Evolutionary conservation across 1,140 invertebrate species (phyloP).

Genomic region (silkworm (Bombyx mori)): DNA sequence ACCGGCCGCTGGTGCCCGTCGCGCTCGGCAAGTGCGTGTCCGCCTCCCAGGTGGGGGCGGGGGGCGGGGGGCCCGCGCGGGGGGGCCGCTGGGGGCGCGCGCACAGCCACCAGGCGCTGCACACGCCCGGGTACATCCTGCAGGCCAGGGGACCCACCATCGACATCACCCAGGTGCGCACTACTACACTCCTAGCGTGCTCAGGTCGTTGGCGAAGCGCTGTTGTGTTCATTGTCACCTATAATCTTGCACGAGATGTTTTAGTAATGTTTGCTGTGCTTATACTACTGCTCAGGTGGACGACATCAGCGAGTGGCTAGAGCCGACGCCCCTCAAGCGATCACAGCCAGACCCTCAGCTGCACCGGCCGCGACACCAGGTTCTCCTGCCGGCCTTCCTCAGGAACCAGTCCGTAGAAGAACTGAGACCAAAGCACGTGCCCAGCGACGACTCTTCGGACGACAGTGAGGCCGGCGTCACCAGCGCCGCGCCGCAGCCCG

Average conservation of each 20-base stretch:
- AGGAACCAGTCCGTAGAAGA: slow-evolving; percentile 64
- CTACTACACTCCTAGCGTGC: neutral
- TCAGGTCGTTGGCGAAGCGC: neutral
- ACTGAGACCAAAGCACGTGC: slow-evolving; percentile 43
- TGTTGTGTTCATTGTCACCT: neutral
- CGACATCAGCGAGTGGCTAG: slow-evolving; percentile 62
- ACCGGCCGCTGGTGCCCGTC: slow-evolving; percentile 7
- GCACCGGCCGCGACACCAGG: slow-evolving; percentile 15
- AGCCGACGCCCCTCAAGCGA: slow-evolving; percentile 46
- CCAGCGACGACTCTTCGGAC: slow-evolving; percentile 18
- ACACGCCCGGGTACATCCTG: slow-evolving; percentile 59
- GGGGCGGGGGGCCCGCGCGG: slow-evolving; percentile 27
- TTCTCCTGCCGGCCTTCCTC: slow-evolving; percentile 41
- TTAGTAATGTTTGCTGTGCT: neutral
- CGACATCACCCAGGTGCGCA: slow-evolving; percentile 46
- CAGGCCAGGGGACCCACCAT: slow-evolving; percentile 41
- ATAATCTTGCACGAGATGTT: neutral
- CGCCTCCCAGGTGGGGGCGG: slow-evolving; percentile 37
- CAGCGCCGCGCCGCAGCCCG: slow-evolving; percentile 7
- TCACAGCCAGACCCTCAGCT: slow-evolving; percentile 38
- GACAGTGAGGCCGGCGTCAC: too few species aligned
- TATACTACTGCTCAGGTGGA: slow-evolving; percentile 36
- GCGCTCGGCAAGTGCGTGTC: slow-evolving; percentile 57
- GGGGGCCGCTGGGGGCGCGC: slow-evolving; percentile 20
- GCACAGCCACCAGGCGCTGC: slow-evolving; percentile 31